Evolutionary conservation across 2,113 vertebrate species (phyloP).

Genomic region (Marmota flaviventris): DNA sequence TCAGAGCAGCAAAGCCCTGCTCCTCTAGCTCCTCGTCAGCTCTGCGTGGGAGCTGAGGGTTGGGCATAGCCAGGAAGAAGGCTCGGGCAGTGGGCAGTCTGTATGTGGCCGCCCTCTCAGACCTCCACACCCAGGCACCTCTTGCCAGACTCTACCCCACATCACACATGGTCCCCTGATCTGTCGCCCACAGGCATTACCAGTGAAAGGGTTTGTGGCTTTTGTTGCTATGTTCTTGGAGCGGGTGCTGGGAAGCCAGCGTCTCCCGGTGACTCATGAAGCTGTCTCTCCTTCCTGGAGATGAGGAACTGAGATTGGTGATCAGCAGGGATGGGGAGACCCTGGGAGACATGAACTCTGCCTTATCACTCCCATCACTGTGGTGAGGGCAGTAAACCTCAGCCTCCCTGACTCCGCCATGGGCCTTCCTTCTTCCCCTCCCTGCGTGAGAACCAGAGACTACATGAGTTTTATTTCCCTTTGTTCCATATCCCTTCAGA

Average conservation of each 20-base stretch:
- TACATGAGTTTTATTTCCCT: rapidly evolving
- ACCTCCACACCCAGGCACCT: background rate
- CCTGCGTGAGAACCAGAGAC: background rate
- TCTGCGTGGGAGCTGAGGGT: background rate
- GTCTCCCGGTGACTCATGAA: background rate
- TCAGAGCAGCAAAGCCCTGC: background rate
- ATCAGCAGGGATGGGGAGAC: background rate
- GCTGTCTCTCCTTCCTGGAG: background rate
- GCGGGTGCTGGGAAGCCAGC: background rate
- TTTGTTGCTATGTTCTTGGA: background rate
- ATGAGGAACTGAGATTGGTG: background rate
- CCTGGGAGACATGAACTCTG: background rate
- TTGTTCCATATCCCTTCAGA: background rate
- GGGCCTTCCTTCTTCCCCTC: background rate
- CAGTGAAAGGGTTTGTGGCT: background rate
- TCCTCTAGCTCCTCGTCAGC: background rate
- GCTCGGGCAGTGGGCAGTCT: background rate
- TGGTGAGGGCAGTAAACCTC: background rate
- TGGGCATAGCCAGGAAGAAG: background rate
- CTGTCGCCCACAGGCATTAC: background rate
- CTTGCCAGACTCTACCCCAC: rapidly evolving
- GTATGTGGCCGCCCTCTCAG: background rate
- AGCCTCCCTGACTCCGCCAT: background rate
- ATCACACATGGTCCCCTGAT: background rate
- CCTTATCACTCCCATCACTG: background rate